Evolutionary conservation across 2,797 vertebrate genomes (phyloP), one percentile per base, ranked within the genome.

Genomic region (Gambelia wislizenii): DNA sequence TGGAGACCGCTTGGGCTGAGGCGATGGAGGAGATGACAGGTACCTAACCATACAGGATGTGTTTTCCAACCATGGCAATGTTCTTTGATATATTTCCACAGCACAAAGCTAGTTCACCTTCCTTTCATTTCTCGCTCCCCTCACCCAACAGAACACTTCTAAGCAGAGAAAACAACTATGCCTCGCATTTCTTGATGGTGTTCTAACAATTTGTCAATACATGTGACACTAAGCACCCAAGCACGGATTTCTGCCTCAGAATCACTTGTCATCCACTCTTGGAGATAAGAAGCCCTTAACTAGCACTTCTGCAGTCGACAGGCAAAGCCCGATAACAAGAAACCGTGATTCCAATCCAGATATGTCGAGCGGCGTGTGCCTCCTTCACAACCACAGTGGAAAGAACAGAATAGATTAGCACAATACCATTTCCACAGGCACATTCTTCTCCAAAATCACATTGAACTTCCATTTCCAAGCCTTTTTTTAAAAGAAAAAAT

Each of bases 401-500:
- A 80, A n/a, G 87, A 87, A 44, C 87, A 1, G 87, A 87, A 88
- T 0, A 52, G 1, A 83, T 56, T n/a, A 89, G 54, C 25, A 77
- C 49, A 91, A 92, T 20, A 64, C 69, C 30, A 84, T 33, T 89
- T 85, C 52, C 49, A 22, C 27, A 84, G 75, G 75, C 82, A 36
- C 6, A 77, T 14, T 89, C 42, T 74, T 80, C 83, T 87, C 4
- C 13, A 91, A 78, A 89, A 94, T 84, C 67, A 94, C 90, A 90
- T 64, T 0, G 86, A 14, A 49, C 18, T 61, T 76, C 79, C 70
- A 75, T 18, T 89, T 84, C 59, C 87, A 18, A 86, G 87, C 56
- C 49, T 16, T 14, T 54, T 4, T 18, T 30, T 6, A 10, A 72
- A 14, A 70, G 12, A 36, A 36, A 36, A 72, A 36, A 72, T 16